Evolutionary conservation across 1,140 invertebrate genomes (phyloP), one percentile per base, ranked within the genome.

Genomic region (Pectinophora gossypiella): DNA sequence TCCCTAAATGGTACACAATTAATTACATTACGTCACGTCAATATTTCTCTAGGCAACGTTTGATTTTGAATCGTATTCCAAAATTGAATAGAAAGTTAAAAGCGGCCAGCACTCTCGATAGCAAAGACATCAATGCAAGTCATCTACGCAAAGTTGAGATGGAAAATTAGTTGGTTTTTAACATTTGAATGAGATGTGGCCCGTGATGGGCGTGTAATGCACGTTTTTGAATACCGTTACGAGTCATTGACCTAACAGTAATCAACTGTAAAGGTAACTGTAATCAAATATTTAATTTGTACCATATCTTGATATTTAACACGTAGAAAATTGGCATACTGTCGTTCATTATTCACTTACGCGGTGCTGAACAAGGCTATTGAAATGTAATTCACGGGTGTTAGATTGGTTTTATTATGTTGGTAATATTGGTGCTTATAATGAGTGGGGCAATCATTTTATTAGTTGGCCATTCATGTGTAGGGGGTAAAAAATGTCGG

Each of bases 221-320:
- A 40, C 36, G 36, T 40, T 40, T 38, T 40, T 40, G 16, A 7
- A 61, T 19, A 56, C 64, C 61, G 62, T 61, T 68, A 64, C 45
- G 23, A 51, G 69, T 68, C 59, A 69, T 62, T 73, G 74, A 75
- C n/a, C n/a, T n/a, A n/a, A 68, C 76, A 61, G 43, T 66, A 76
- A 79, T 77, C 68, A 72, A 78, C 70, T 64, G 70, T 75, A 68
- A 72, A 78, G 51, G 53, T 79, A 85, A 80, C 76, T 69, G 78
- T 80, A 74, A 72, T 71, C 56, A 73, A 72, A 77, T 68, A 70
- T 76, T 75, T 76, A 76, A 75, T 85, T 76, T 72, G 57, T 66
- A 61, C 56, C 54, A 32, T 32, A 32, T 32, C 27, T 32, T 3
- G 27, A n/a, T 32, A 32, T 12, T 32, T 32, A 32, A 32, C 27